Evolutionary conservation across 2,888 invertebrate species (phyloP).

Genomic region (Pyrrhosoma nymphula): DNA sequence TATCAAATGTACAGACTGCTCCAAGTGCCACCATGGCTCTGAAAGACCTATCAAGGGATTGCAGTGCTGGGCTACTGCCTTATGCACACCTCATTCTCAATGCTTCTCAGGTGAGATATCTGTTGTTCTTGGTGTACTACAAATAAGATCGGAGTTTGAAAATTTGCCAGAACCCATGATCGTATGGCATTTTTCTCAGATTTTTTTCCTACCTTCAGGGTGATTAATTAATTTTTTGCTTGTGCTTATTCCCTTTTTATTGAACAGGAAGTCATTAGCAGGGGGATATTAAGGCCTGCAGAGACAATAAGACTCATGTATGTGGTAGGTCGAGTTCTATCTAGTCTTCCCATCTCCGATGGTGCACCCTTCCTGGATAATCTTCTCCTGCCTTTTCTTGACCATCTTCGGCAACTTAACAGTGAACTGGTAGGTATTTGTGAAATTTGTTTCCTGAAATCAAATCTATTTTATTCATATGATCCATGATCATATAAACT

Average conservation of each 20-base stretch:
- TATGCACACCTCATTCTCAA: constrained; percentile 72
- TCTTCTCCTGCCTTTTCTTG: constrained; percentile 84
- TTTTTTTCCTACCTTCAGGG: not conserved
- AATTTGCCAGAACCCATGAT: not conserved
- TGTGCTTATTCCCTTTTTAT: constrained; percentile 34
- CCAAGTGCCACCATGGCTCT: constrained; percentile 92
- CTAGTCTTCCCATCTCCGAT: constrained; percentile 82
- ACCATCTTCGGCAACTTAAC: constrained; percentile 81
- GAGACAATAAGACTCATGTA: constrained; percentile 88
- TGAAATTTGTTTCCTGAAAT: not conserved
- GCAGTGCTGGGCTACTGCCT: constrained; percentile 80
- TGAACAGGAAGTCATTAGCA: constrained; percentile 79
- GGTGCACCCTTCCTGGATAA: constrained; percentile 86
- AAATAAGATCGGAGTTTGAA: not conserved
- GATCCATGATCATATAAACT: too few species aligned
- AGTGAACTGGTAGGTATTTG: constrained; percentile 78
- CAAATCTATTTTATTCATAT: not conserved
- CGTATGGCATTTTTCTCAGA: not conserved
- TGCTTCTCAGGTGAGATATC: constrained; percentile 77
- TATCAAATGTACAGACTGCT: constrained; percentile 84
- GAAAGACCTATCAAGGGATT: constrained; percentile 92
- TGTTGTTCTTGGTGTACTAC: not conserved
- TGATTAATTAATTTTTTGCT: not conserved
- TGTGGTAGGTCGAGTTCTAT: constrained; percentile 86
- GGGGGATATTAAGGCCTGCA: constrained; percentile 82